A percentile compares a stretch with the other conserved stretches of the same genome.
Conservation (phyloP, 2,888 invertebrate species). For the Zygogramma bicolorata region DNA sequence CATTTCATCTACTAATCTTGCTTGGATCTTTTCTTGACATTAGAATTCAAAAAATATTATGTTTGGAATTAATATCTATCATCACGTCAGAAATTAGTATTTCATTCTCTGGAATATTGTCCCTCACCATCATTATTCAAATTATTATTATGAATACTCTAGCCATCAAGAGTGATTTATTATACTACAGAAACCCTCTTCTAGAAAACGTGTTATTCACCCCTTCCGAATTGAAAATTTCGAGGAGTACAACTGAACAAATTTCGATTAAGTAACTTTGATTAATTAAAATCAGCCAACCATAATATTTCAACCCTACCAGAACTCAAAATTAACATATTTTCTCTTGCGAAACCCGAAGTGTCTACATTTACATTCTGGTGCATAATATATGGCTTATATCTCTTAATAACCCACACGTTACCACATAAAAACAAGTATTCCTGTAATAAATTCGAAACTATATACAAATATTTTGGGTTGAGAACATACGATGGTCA, state of each 20-base stretch:
- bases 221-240: slow-evolving; percentile 46
- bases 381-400: slow-evolving; percentile 37
- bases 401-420: slow-evolving; percentile 34
- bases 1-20: too few species aligned
- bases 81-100: slow-evolving; percentile 6
- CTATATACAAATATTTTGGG: not conserved
- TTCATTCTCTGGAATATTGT: slow-evolving; percentile 13
- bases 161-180: slow-evolving; percentile 46
- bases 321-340: slow-evolving; percentile 41
- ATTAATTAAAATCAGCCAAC: slow-evolving; percentile 44
- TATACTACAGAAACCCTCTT: slow-evolving; percentile 38
- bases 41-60: not conserved
- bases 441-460: slow-evolving; percentile 28
- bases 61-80: not conserved
- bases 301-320: slow-evolving; percentile 29
- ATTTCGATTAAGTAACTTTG: slow-evolving; percentile 49
- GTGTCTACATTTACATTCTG: slow-evolving; percentile 41
- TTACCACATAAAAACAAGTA: slow-evolving; percentile 35
- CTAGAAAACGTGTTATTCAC: slow-evolving; percentile 50
- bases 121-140: slow-evolving; percentile 36
- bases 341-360: slow-evolving; percentile 37
- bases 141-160: slow-evolving; percentile 43
- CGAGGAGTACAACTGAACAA: slow-evolving; percentile 45
- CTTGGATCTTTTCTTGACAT: not conserved
- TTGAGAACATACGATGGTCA: too few species aligned